A percentile compares a stretch with the other conserved stretches of the same genome.
These are phyloP conservation scores for Symphodus melops DNA, from an alignment of 2,113 vertebrate genomes.

Conservation along the genomic window DNA sequence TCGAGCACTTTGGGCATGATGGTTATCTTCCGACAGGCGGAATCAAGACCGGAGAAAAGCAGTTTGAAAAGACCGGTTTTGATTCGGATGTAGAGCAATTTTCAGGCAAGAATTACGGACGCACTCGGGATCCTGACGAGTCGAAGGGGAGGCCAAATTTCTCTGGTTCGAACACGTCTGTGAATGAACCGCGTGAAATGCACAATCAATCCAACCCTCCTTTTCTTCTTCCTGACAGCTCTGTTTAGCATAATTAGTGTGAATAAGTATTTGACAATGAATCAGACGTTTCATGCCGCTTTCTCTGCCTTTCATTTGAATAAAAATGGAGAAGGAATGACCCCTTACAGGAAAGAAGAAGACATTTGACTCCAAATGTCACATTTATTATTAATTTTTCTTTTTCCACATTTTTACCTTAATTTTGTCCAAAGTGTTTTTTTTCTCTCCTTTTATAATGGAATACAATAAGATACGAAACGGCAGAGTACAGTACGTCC, in stretches of 20 bases:
- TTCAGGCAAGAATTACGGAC: slow-evolving; percentile 3
- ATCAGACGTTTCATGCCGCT: background rate
- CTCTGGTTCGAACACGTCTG: background rate
- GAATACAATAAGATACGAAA: too few relatives aligned
- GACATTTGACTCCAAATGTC: background rate
- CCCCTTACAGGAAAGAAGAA: background rate
- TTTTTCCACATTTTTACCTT: too few relatives aligned
- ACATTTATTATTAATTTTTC: background rate
- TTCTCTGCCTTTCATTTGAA: background rate
- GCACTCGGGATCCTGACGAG: background rate
- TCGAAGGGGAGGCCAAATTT: slow-evolving; percentile 6
- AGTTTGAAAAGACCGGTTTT: slow-evolving; percentile 5
- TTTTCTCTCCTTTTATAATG: too few relatives aligned
- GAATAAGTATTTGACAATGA: background rate
- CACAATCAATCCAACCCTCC: background rate
- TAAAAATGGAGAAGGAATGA: background rate
- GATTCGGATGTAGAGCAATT: slow-evolving; percentile 19
- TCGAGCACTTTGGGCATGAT: slow-evolving; percentile 26
- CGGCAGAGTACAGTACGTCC: too few relatives aligned
- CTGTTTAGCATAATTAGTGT: background rate
- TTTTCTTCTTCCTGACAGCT: background rate
- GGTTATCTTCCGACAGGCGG: slow-evolving; percentile 26
- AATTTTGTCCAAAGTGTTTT: too few relatives aligned
- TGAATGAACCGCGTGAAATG: background rate
- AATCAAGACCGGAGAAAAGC: slow-evolving; percentile 13